Conservation (phyloP, 2,888 invertebrate genomes). For the Thymelicus acteon region DNA sequence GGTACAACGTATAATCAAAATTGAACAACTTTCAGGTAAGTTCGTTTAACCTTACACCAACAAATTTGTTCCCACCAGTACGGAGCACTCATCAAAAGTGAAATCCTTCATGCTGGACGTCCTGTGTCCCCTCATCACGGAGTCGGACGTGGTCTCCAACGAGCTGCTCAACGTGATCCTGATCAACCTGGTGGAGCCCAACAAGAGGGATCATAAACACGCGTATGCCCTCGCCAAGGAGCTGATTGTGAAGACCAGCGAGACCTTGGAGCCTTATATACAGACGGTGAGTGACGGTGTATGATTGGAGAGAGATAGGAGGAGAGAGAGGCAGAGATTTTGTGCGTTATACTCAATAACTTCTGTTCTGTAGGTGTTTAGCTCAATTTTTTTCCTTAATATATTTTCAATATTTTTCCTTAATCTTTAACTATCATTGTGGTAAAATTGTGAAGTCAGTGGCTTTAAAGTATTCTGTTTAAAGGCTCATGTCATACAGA, state of each 20-base stretch:
- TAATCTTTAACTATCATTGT: no score
- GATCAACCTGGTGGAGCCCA: conserved; percentile 97
- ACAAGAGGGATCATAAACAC: conserved; percentile 94
- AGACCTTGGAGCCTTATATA: conserved; percentile 96
- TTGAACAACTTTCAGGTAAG: no score
- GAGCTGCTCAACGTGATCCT: conserved; percentile 97
- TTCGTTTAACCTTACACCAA: no score
- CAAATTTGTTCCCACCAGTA: conserved; percentile 81
- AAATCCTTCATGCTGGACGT: conserved; percentile 99
- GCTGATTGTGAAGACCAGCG: conserved; percentile 94
- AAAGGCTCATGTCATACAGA: no score
- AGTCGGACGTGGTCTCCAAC: conserved; percentile 97
- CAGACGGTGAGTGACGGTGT: conserved; percentile 89
- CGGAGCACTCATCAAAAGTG: conserved; percentile 97
- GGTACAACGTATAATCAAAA: no score
- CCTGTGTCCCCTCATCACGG: conserved; percentile 96
- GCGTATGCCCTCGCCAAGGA: conserved; percentile 96
- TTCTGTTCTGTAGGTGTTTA: no score
- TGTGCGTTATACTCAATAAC: no score
- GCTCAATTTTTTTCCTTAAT: no score
- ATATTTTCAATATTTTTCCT: no score
- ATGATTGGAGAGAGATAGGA: background rate
- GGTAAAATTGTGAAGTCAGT: no score
- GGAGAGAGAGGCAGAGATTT: no score
- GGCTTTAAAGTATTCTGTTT: no score